Evolutionary conservation across 2,113 vertebrate genomes (phyloP).

Genomic region (Leucopsar rothschildi): DNA sequence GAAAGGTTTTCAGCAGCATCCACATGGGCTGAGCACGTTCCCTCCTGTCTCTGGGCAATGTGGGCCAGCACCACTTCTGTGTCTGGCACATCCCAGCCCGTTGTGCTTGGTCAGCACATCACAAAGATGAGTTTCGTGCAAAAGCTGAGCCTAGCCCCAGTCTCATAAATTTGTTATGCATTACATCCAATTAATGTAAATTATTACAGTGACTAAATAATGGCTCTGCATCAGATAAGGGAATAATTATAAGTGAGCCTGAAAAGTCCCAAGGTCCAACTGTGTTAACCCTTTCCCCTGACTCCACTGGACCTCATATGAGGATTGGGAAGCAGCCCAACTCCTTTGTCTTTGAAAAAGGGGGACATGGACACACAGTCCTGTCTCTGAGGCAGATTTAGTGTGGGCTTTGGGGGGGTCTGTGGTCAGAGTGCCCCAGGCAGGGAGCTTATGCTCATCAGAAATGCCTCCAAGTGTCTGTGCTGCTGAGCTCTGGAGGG

Average conservation of each 20-base stretch:
- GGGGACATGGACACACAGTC: rapidly evolving
- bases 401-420: not conserved
- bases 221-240: not conserved
- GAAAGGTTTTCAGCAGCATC: not conserved
- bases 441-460: not conserved
- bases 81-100: not conserved
- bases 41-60: not conserved
- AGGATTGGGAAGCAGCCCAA: not conserved
- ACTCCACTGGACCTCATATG: not conserved
- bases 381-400: not conserved
- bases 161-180: constrained; percentile 63
- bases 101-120: constrained; percentile 43
- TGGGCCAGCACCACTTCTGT: not conserved
- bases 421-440: not conserved
- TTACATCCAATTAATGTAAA: constrained; percentile 66
- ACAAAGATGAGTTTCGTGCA: constrained; percentile 35
- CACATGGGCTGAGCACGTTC: rapidly evolving
- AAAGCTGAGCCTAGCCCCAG: not conserved
- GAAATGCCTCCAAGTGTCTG: not conserved
- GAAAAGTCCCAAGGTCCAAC: not conserved
- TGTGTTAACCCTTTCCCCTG: constrained; percentile 12
- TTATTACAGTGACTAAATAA: constrained; percentile 55
- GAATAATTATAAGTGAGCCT: constrained; percentile 8
- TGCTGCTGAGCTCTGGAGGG: not conserved
- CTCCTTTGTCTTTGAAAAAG: not conserved